Base-by-base conservation (phyloP, 2,888 invertebrate genomes). In the Synergus laeviventris region DNA sequence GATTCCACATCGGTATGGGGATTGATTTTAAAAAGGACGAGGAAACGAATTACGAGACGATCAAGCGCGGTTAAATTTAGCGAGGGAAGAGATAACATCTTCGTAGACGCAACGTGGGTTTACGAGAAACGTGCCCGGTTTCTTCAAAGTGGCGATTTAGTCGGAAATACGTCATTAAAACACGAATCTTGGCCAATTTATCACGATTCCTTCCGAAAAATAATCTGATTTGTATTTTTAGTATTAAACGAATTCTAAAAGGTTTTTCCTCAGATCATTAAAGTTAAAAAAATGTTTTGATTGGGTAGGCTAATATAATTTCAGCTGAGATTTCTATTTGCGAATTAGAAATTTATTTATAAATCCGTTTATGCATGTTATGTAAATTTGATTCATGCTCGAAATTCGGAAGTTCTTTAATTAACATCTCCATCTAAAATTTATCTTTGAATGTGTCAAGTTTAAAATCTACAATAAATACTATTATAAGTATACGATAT, bases 41-140 rank as follows among this genome's bases (percentile, higher is more conserved):
- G 56, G 21, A 56, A 56, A 31, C 42, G 49, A 66, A 66, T 64
- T 64, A 66, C 45, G 45, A 70, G 42, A 42, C 31, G 31, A 70
- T 70, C 42, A 45, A 39, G 42, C 39, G 36, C 45, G 49, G 70
- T 49, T 70, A 70, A 70, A 45, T 70, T 70, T 70, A 70, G 70
- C 49, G n/a, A 45, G 49, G n/a, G 31, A 70, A 70, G 49, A 24
- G 70, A 70, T 70, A 70, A 49, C 45, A 70, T 70, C 70, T 45
- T 70, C 45, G 49, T 70, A 70, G 70, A 70, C 70, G 49, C 70
- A 70, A 70, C 70, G 70, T 70, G 70, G 49, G 49, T 70, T 66
- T 66, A 66, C 42, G 42, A 66, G 70, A 70, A 70, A 70, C 70
- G 49, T 70, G 24, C 45, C 49, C 70, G 70, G 45, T 49, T 70